Base-by-base conservation (phyloP, 1,140 invertebrate genomes). In the Trypoxylus dichotomus region DNA sequence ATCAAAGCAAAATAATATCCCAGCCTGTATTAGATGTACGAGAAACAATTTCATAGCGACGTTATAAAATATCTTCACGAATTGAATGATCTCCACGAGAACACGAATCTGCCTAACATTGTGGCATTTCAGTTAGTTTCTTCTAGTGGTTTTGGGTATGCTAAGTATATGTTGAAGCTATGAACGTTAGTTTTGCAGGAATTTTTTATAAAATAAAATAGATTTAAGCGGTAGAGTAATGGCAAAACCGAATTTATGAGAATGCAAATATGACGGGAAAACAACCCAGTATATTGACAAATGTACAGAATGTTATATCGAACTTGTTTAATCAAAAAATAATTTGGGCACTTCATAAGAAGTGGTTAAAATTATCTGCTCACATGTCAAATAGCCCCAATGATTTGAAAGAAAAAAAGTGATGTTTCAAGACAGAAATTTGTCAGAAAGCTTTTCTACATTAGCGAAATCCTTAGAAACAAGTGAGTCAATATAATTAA, bases 91-190 rank as follows among this genome's bases (percentile, higher is more conserved):
- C 41, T 77, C 27, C 82, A 84, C 77, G 71, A 79, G 63, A 60
- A 81, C 76, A 77, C 79, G 6, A 74, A 82, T 76, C 81, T 85
- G 32, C 83, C 83, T 19, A 76, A 25, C 1, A 77, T 84, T 13
- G 80, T 83, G 77, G 58, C 83, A 7, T 85, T 83, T 0, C 84
- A 82, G 78, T 75, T 85, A 24, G 79, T 85, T 32, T 80, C 81
- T 11, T 83, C 84, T 25, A 81, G 83, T 25, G 83, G 83, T 27
- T 80, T 72, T 25, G 82, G 81, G 68, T 82, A 84, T 79, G 78
- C 76, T 21, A 78, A 79, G 58, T 82, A 84, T 75, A 82, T 85
- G 79, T 75, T 82, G 13, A 82, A 81, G 77, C 71, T 85, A 60
- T 83, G 83, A 25, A 78, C 81, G 76, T 71, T 84, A 11, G 83